Evolutionary conservation across 2,888 invertebrate species (phyloP).

Genomic region (Conchocele bisecta): DNA sequence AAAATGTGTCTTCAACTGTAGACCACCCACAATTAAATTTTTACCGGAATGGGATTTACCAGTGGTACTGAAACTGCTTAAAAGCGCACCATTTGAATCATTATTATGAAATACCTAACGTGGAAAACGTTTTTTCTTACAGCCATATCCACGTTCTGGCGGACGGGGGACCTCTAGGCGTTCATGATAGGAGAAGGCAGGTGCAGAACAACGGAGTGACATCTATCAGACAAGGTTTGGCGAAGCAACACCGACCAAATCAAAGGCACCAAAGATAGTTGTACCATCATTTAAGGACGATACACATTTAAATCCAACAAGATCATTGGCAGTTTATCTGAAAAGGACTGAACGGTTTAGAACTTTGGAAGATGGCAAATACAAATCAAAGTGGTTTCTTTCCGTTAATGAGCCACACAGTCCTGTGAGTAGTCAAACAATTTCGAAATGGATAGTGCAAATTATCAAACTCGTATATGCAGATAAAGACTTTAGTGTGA

Average conservation of each 20-base stretch:
- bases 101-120: slow-evolving; percentile 4
- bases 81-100: no score
- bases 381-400: no score
- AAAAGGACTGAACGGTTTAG: not conserved
- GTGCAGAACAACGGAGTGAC: not conserved
- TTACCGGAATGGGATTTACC: slow-evolving; percentile 30
- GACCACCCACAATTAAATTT: slow-evolving; percentile 22
- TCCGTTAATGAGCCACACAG: no score
- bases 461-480: no score
- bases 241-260: not conserved
- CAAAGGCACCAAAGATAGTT: not conserved
- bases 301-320: not conserved
- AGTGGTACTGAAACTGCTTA: slow-evolving; percentile 2
- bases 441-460: no score
- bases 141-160: slow-evolving; percentile 20
- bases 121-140: slow-evolving; percentile 20
- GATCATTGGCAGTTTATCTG: not conserved
- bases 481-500: no score
- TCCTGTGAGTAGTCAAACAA: no score
- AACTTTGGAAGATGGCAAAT: no score
- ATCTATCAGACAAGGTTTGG: not conserved
- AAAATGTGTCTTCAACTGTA: slow-evolving; percentile 23
- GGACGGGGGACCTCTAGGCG: slow-evolving; percentile 15
- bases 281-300: not conserved
- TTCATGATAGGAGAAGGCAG: slow-evolving; percentile 6